A percentile compares a stretch with the other conserved stretches of the same genome.
Evolutionary conservation across 2,888 invertebrate genomes (phyloP).

Genomic region (Ectropis crepuscularia): DNA sequence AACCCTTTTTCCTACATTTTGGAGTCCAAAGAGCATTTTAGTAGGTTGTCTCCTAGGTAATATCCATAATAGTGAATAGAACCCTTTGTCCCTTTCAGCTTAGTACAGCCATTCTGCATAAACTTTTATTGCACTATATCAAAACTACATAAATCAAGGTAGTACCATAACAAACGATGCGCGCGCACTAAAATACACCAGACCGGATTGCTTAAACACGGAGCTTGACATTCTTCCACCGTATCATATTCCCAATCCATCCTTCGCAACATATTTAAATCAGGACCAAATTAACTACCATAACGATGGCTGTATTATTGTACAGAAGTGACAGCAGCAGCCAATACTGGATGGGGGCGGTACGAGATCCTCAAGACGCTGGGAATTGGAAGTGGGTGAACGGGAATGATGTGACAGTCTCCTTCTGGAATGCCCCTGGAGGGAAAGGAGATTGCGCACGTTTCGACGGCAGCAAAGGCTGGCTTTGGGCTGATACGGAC

Average conservation of each 20-base stretch:
- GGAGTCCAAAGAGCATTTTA: too few relatives aligned
- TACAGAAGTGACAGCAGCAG: conserved; percentile 93
- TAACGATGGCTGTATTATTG: conserved; percentile 39
- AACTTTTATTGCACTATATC: too few relatives aligned
- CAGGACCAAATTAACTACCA: not conserved
- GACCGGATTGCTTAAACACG: too few relatives aligned
- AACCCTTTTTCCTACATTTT: too few relatives aligned
- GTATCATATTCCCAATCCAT: not conserved
- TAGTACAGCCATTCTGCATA: too few relatives aligned
- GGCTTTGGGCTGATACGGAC: conserved; percentile 97
- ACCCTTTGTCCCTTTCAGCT: too few relatives aligned
- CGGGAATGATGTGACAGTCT: conserved; percentile 94
- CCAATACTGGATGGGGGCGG: conserved; percentile 97
- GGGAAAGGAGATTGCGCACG: conserved; percentile 94
- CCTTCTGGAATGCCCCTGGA: conserved; percentile 96
- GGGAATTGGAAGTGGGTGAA: conserved; percentile 96
- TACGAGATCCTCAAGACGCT: conserved; percentile 91
- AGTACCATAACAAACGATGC: too few relatives aligned
- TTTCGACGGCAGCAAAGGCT: conserved; percentile 96
- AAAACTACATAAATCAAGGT: too few relatives aligned
- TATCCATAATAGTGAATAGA: too few relatives aligned
- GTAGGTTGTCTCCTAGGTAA: too few relatives aligned
- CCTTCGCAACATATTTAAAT: not conserved
- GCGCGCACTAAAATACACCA: too few relatives aligned
- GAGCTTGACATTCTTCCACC: too few relatives aligned